Evolutionary conservation across 2,113 vertebrate species (phyloP), one percentile per base, ranked within the genome.

Genomic region (Noctilio leporinus): DNA sequence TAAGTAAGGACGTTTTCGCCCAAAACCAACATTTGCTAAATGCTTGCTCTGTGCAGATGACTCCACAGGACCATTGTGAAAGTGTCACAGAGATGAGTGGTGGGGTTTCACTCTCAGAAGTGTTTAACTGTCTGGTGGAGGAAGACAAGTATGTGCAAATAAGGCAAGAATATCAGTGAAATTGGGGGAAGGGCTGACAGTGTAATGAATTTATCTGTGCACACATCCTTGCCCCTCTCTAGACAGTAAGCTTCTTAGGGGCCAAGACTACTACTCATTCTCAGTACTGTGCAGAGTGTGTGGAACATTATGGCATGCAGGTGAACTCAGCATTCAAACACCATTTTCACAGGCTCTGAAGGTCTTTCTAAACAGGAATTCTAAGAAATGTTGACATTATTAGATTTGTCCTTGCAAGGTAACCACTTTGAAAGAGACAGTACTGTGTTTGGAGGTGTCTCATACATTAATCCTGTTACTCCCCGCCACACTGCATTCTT

Each of bases 1-100:
- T 89, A 89, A 94, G 72, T 83, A 91, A 72, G 83, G 53, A 55
- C 30, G 40, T 82, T 91, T 93, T 62, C 62, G 91, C 59, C 92
- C 89, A 59, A 51, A 95, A 73, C 55, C 38, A 82, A 1, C 59
- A n/a, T 76, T 93, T 92, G 40, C 85, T 86, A 80, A 81, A 43
- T 86, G 47, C 57, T 73, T 47, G 9, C 17, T 78, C 33, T 33
- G 24, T 30, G n/a, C 47, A 55, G 20, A 75, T 77, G 33, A 15
- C 55, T 85, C 26, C 45, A 40, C 43, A 15, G 2, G 28, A 53
- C 7, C 33, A 1, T 51, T 78, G 24, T 53, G 30, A n/a, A 40
- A 77, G 28, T 12, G 45, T 65, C 77, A 20, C 22, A 55, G 43
- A 72, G 65, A 62, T 76, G 55, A 65, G 8, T 73, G 70, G 62